phyloP scores from a whole-genome alignment of 2,888 invertebrate genomes.

The Synanthedon myopaeformis region DNA sequence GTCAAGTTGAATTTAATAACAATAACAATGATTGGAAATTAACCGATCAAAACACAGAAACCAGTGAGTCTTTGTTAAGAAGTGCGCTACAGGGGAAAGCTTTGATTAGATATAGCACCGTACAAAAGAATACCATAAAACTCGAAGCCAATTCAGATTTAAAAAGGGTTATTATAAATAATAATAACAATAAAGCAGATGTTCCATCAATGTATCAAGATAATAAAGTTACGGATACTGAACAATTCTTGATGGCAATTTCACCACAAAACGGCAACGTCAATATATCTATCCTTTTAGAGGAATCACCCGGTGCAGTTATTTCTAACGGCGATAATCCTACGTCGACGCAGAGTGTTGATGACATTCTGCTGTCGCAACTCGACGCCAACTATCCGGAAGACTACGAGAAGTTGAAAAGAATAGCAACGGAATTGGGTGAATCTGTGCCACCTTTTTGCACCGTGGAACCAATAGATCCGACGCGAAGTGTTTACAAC shows the following conservation, averaged over 20 bases:
- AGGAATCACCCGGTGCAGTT: conserved; percentile 52
- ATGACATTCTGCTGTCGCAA: conserved; percentile 77
- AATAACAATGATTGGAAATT: conserved; percentile 88
- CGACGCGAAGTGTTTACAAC: conserved; percentile 66
- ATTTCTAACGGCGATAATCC: conserved; percentile 64
- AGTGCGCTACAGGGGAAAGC: conserved; percentile 88
- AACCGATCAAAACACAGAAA: conserved; percentile 76
- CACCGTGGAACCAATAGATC: conserved; percentile 66
- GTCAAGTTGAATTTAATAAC: conserved; percentile 71
- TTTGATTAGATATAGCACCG: conserved; percentile 67
- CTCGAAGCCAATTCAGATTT: conserved; percentile 47
- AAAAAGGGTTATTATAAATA: conserved; percentile 52
- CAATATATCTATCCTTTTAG: conserved; percentile 61
- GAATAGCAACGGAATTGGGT: conserved; percentile 85
- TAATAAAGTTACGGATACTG: conserved; percentile 40
- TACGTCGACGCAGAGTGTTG: conserved; percentile 73
- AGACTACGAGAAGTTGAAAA: conserved; percentile 86
- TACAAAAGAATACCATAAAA: conserved; percentile 65
- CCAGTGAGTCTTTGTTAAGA: conserved; percentile 81
- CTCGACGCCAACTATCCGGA: conserved; percentile 78
- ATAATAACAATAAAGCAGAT: conserved; percentile 60
- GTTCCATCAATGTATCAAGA: conserved; percentile 71
- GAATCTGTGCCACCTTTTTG: conserved; percentile 81
- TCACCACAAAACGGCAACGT: conserved; percentile 49
- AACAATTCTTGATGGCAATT: conserved; percentile 47